Evolutionary conservation across 30 jellyfish, hydroid and myxozoan genomes (phyloP).

Genomic region (Pseudorhiza aurosa): DNA sequence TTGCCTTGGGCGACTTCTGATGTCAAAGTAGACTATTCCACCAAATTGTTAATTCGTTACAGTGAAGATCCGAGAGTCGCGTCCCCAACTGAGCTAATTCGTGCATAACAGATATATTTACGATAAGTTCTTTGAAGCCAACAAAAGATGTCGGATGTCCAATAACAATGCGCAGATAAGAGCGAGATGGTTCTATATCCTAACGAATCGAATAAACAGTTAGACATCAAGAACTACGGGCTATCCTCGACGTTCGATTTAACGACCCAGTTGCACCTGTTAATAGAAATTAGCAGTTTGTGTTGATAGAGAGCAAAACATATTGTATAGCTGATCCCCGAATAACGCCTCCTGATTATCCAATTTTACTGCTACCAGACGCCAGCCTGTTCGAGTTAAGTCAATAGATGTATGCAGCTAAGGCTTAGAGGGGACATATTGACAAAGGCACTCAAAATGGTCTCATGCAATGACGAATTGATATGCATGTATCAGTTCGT

Average conservation of each 20-base stretch:
- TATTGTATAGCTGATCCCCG: conserved; percentile 46
- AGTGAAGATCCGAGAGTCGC: conserved; percentile 59
- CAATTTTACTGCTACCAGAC: conserved; percentile 50
- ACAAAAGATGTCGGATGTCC: conserved; percentile 53
- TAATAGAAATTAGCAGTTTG: conserved; percentile 54
- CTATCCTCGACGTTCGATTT: conserved; percentile 20
- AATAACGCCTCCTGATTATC: conserved; percentile 65
- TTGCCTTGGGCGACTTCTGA: not conserved
- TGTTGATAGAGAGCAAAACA: conserved; percentile 59
- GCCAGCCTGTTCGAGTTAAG: conserved; percentile 57
- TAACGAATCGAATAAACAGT: not conserved
- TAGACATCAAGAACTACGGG: conserved; percentile 10
- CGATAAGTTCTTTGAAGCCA: conserved; percentile 49
- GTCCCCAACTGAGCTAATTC: conserved; percentile 81
- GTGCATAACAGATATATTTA: conserved; percentile 47
- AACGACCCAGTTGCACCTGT: conserved; percentile 61
- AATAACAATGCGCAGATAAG: conserved; percentile 51
- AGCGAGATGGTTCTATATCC: not conserved
- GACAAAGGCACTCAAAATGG: conserved; percentile 40
- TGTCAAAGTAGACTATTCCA: not conserved
- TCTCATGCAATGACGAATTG: conserved; percentile 34
- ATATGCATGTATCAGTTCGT: conserved; percentile 9
- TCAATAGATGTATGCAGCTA: conserved; percentile 27
- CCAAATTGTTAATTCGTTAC: conserved; percentile 47
- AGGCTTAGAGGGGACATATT: conserved; percentile 40